Conservation (phyloP, 1,140 invertebrate species). For the Capitella teleta region DNA sequence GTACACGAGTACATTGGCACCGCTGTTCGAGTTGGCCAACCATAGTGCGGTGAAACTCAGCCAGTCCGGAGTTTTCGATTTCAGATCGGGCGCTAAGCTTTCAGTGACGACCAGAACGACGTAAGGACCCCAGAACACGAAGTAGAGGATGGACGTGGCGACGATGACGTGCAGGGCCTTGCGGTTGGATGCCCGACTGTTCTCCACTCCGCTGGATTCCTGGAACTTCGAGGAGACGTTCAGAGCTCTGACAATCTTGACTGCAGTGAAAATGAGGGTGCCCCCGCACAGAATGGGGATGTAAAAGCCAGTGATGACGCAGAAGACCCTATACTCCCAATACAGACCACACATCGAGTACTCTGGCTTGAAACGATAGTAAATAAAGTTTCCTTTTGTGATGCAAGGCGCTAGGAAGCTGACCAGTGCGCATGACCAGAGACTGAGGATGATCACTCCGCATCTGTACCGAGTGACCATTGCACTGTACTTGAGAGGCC, state of each 20-base stretch:
- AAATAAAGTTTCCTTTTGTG: slow-evolving; percentile 9
- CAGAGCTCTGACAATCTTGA: slow-evolving; percentile 11
- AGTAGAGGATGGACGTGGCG: slow-evolving; percentile 11
- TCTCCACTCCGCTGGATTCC: neutral
- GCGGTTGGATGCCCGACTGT: neutral
- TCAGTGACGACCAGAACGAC: neutral
- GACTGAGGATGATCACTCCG: neutral
- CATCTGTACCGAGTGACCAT: slow-evolving; percentile 8
- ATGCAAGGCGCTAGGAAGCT: slow-evolving; percentile 13
- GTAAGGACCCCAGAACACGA: slow-evolving; percentile 18
- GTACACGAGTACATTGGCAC: slow-evolving; percentile 18
- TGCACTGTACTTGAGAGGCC: slow-evolving; percentile 13
- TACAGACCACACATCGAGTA: slow-evolving; percentile 17
- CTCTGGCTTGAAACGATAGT: slow-evolving; percentile 12
- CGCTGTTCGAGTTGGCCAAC: slow-evolving; percentile 19
- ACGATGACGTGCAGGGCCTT: slow-evolving; percentile 11
- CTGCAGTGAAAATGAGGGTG: slow-evolving; percentile 13
- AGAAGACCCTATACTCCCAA: slow-evolving; percentile 16
- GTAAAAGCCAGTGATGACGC: slow-evolving; percentile 15
- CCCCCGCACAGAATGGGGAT: slow-evolving; percentile 12
- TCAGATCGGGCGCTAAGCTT: slow-evolving; percentile 9
- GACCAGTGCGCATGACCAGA: slow-evolving; percentile 13
- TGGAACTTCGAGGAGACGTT: neutral
- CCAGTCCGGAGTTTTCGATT: neutral
- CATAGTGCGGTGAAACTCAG: slow-evolving; percentile 15